phyloP scores from a whole-genome alignment of 2,113 vertebrate genomes.

The Oncorhynchus keta region DNA sequence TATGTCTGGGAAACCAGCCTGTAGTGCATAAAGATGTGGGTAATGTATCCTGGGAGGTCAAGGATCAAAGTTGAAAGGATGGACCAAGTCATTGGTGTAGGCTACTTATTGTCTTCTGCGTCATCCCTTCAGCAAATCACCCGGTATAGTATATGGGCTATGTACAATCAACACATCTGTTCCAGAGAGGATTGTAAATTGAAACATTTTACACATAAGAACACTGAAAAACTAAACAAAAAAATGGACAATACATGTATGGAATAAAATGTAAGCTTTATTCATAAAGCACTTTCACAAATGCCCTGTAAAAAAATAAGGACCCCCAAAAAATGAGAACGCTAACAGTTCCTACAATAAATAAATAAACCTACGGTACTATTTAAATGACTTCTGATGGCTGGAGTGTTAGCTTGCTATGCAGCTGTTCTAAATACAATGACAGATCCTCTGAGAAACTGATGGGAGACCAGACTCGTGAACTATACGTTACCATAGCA shows the following conservation, averaged over 20 bases:
- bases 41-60: neutral
- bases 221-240: neutral
- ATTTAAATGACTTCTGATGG: constrained; percentile 37
- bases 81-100: too few species aligned
- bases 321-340: constrained; percentile 23
- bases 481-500: neutral
- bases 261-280: constrained; percentile 58
- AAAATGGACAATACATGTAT: constrained; percentile 28
- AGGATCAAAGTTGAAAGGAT: neutral
- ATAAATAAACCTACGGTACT: constrained; percentile 65
- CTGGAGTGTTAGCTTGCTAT: constrained; percentile 13
- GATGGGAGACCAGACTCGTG: neutral
- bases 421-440: neutral
- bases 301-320: constrained; percentile 59
- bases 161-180: neutral
- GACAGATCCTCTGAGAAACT: neutral
- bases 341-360: constrained; percentile 66
- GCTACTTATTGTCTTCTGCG: too few species aligned
- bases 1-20: too few species aligned
- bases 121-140: neutral
- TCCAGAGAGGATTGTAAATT: neutral
- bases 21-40: neutral
- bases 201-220: neutral
- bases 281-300: constrained; percentile 61
- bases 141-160: neutral